Base-by-base conservation (phyloP, 2,888 invertebrate species). In the Dynastes grantii region DNA sequence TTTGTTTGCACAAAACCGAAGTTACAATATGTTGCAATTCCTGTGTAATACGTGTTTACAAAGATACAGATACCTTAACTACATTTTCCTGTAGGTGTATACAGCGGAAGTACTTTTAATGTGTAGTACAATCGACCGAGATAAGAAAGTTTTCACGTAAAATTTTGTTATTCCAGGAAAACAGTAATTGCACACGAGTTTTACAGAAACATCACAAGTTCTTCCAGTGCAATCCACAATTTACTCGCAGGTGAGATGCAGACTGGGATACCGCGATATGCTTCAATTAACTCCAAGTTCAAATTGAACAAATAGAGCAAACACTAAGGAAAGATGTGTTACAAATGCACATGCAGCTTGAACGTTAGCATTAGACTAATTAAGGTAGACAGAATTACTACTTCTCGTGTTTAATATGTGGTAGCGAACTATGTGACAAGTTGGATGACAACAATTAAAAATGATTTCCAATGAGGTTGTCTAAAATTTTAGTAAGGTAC, bases 361-460 rank as follows among this genome's bases (percentile, higher is more conserved):
- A 53, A 53, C 53, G 8, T 53, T 16, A 6, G 53, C n/a, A 16
- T 53, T 53, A 53, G 13, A 53, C 11, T 53, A 53, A 53, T 53
- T 53, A 53, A 16, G 53, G 53, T 53, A 16, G 53, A 53, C n/a
- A 53, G 53, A 53, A 53, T 53, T 53, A 53, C n/a, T 53, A 53
- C 53, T 2, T 53, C 4, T 1, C n/a, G 5, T n/a, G 53, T 45
- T 45, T 45, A 45, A 45, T 45, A 45, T 45, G 45, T 45, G 45
- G 45, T 11, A 11, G 16, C n/a, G 2, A 16, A n/a, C n/a, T 53
- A 53, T 6, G 53, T 53, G n/a, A 53, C 16, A 53, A 51, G n/a
- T n/a, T 51, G 9, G 2, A 16, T 13, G 4, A n/a, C 16, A 16
- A 9, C 8, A 51, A 51, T 13, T n/a, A 51, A 51, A 53, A 53